Conservation (phyloP, 1,140 invertebrate genomes). For the Pachyrhynchus sulphureomaculatus region DNA sequence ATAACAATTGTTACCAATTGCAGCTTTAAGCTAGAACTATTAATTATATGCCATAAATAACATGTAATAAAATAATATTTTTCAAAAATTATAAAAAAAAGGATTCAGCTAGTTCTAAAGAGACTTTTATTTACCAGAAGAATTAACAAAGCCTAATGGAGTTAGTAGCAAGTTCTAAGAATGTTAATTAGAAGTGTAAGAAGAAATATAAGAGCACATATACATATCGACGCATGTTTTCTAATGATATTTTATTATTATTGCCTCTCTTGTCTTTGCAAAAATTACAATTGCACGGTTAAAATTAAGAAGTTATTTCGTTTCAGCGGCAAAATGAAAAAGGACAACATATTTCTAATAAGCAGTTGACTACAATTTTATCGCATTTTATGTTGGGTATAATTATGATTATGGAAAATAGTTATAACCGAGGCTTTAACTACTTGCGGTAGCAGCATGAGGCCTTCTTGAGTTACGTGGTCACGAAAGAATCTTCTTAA, state of each 20-base stretch:
- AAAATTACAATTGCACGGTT: slow-evolving; percentile 12
- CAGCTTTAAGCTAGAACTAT: too few relatives aligned
- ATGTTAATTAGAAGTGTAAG: too few relatives aligned
- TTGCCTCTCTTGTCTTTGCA: slow-evolving; percentile 13
- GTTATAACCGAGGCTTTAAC: slow-evolving; percentile 7
- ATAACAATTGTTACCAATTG: too few relatives aligned
- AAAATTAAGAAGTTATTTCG: slow-evolving; percentile 15
- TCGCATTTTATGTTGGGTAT: slow-evolving; percentile 9
- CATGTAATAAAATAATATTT: too few relatives aligned
- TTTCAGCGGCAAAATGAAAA: neutral
- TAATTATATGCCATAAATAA: too few relatives aligned
- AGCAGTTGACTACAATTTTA: slow-evolving; percentile 9
- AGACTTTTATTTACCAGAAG: too few relatives aligned
- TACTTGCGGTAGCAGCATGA: slow-evolving; percentile 10
- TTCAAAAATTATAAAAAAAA: too few relatives aligned
- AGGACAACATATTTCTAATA: slow-evolving; percentile 10
- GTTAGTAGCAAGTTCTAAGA: too few relatives aligned
- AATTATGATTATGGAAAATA: slow-evolving; percentile 19
- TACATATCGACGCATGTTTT: too few relatives aligned
- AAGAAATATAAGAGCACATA: too few relatives aligned
- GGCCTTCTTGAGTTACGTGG: slow-evolving; percentile 12
- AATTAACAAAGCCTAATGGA: too few relatives aligned
- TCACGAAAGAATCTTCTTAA: slow-evolving; percentile 1
- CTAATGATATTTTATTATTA: slow-evolving; percentile 13
- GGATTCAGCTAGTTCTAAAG: too few relatives aligned